Percentiles rank a stretch among this genome's conserved stretches.
These are phyloP conservation scores for Minunthozetes semirufus DNA, from an alignment of 2,888 invertebrate genomes.

Conservation along the genomic window DNA sequence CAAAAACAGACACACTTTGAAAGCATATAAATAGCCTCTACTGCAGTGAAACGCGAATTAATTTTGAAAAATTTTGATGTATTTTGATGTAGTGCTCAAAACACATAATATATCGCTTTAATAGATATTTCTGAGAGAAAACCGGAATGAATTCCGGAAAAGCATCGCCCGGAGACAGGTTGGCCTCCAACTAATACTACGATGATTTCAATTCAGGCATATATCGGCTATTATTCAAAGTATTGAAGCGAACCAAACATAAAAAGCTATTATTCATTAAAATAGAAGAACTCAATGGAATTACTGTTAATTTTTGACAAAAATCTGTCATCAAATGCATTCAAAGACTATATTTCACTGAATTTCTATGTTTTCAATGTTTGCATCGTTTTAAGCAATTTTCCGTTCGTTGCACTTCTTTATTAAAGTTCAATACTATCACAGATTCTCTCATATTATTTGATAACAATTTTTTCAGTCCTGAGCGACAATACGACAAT, in stretches of 20 bases:
- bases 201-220: conserved; percentile 6
- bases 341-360: neutral
- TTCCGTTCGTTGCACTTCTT: neutral
- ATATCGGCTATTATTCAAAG: neutral
- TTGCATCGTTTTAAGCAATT: neutral
- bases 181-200: neutral
- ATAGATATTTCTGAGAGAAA: neutral
- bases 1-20: neutral
- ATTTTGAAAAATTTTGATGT: too few species aligned
- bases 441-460: neutral
- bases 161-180: neutral
- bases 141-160: neutral
- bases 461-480: neutral
- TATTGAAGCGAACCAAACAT: neutral
- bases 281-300: neutral
- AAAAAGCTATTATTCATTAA: conserved; percentile 5
- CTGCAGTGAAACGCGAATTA: neutral
- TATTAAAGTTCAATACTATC: neutral
- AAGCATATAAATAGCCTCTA: too few species aligned
- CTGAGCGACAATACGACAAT: too few species aligned
- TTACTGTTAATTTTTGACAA: neutral
- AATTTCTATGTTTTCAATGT: neutral
- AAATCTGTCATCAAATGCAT: neutral
- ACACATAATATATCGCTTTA: neutral
- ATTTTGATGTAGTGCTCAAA: neutral